Base-by-base conservation (phyloP, 2,113 vertebrate species). In the Dicentrarchus labrax region DNA sequence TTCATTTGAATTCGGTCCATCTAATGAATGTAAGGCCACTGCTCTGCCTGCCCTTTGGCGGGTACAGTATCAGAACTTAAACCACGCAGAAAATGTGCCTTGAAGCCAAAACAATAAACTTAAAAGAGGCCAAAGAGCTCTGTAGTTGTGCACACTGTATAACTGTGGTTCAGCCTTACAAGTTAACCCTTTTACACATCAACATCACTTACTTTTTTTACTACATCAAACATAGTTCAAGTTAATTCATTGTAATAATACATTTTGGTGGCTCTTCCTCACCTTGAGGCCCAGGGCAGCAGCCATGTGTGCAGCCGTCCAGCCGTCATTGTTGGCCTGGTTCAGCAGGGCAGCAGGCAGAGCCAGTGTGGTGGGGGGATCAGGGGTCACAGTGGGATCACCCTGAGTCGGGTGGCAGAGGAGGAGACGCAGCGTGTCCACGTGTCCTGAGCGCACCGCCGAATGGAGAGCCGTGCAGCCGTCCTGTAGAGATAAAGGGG, bases 241-340 rank as follows among this genome's bases (percentile, higher is more conserved):
- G 43, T 45, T 8, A 45, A 45, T 45, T 45, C 8, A 11, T 45
- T 45, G 43, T 11, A 45, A 45, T 45, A 10, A 4, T 12, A 13
- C 13, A 12, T 47, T 47, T 47, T 47, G 45, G 45, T 47, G 45
- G 45, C 53, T n/a, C 11, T 0, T 10, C 90, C 93, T 87, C 75
- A 99, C 98, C 97, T 99, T 99, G 93, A 97, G 97, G 78, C 98
- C 98, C 85, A 96, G 97, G 24, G 97, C 97, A 50, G 98, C 98
- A 68, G 98, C 97, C 90, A 97, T 96, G 70, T 98, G 98, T 48
- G 98, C 97, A 84, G 98, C 96, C 4, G 97, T 99, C 98, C 98
- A 99, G 66, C 98, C 97, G 17, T 99, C 97, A 64, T 91, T 90
- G 94, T 99, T 95, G 82, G 96, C 94, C 3, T 95, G 95, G 94